Conservation (phyloP, 2,113 vertebrate genomes). For the Trematocara nigrifrons region DNA sequence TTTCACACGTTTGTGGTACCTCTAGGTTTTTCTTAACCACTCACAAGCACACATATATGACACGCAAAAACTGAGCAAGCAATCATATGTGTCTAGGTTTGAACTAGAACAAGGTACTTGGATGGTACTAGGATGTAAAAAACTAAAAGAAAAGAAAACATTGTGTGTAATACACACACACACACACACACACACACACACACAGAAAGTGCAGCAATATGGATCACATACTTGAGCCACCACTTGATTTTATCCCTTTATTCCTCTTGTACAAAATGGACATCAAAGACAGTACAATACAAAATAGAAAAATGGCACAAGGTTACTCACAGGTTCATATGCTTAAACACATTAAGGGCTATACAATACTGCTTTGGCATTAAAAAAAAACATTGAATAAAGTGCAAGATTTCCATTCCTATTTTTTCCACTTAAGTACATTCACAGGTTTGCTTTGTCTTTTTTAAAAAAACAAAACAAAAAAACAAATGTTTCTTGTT, state of each 20-base stretch:
- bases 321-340: slow-evolving; percentile 40
- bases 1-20: neutral
- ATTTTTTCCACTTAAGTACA: slow-evolving; percentile 73
- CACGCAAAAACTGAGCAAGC: neutral
- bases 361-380: slow-evolving; percentile 95
- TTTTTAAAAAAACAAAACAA: slow-evolving; percentile 60
- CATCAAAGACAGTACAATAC: slow-evolving; percentile 63
- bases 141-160: neutral
- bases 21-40: neutral
- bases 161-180: neutral
- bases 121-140: neutral
- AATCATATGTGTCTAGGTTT: slow-evolving; percentile 1
- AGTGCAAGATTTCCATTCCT: slow-evolving; percentile 80
- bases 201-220: neutral
- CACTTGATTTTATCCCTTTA: slow-evolving; percentile 46
- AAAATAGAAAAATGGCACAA: slow-evolving; percentile 69
- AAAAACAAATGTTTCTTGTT: slow-evolving; percentile 59
- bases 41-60: neutral
- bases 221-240: neutral
- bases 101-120: neutral
- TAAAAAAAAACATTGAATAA: slow-evolving; percentile 76
- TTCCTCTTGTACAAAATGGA: slow-evolving; percentile 66
- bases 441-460: slow-evolving; percentile 74
- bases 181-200: neutral
- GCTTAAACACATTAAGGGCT: slow-evolving; percentile 62